phyloP scores from a whole-genome alignment of 1,140 invertebrate species.

The Palaemon carinicauda region DNA sequence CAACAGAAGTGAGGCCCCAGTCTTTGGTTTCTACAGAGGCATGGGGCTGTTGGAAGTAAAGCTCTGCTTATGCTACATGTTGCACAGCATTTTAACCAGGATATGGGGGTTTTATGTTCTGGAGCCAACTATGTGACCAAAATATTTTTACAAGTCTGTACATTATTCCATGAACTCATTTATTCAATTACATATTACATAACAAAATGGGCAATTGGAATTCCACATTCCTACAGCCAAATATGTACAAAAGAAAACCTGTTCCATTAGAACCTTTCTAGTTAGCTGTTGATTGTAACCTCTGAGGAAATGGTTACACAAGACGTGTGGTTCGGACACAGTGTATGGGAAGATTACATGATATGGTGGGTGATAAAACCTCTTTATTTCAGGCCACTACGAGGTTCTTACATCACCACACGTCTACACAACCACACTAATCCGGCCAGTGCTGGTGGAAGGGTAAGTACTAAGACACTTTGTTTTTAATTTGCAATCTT shows the following conservation, averaged over 20 bases:
- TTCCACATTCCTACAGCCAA: conserved; percentile 52
- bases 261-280: conserved; percentile 52
- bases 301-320: conserved; percentile 37
- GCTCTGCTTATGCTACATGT: conserved; percentile 56
- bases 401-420: conserved; percentile 26
- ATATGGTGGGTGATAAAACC: conserved; percentile 45
- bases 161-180: conserved; percentile 49
- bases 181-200: conserved; percentile 53
- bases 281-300: conserved; percentile 50
- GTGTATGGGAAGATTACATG: conserved; percentile 10
- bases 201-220: conserved; percentile 57
- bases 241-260: conserved; percentile 56
- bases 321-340: conserved; percentile 41
- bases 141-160: conserved; percentile 55
- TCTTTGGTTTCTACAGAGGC: conserved; percentile 56
- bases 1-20: conserved; percentile 55
- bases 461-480: conserved; percentile 58
- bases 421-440: conserved; percentile 45
- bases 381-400: not conserved
- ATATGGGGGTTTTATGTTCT: conserved; percentile 48
- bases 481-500: conserved; percentile 39
- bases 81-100: conserved; percentile 54
- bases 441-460: conserved; percentile 38
- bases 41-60: conserved; percentile 47
- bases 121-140: conserved; percentile 52